Evolutionary conservation across 1,140 invertebrate genomes (phyloP).

Genomic region (Nomia melanderi): DNA sequence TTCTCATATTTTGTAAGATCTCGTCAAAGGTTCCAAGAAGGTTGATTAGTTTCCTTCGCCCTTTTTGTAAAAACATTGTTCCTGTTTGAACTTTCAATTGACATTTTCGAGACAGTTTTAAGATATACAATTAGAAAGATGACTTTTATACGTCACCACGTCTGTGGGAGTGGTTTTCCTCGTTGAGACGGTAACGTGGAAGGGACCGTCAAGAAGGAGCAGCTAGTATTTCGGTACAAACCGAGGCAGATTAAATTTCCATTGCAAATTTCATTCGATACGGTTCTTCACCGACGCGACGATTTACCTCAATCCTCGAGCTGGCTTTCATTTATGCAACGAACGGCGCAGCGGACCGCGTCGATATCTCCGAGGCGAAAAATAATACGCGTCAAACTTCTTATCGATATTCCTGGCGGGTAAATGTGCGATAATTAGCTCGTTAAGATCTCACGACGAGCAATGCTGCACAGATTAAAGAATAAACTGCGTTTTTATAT

Average conservation of each 20-base stretch:
- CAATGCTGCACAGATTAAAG: not conserved
- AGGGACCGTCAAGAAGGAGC: conserved; percentile 47
- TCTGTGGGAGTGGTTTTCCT: conserved; percentile 26
- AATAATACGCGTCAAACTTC: conserved; percentile 26
- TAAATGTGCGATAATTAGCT: not conserved
- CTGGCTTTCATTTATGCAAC: conserved; percentile 45
- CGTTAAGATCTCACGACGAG: not conserved
- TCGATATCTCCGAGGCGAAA: not conserved
- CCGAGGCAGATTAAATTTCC: conserved; percentile 64
- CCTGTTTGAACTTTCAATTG: not conserved
- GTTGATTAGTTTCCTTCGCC: not conserved
- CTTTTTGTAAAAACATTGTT: not conserved
- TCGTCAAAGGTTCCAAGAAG: not conserved
- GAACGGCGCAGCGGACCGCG: conserved; percentile 38
- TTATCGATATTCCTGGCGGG: not conserved
- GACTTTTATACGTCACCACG: not conserved
- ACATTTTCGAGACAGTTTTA: not conserved
- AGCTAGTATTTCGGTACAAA: conserved; percentile 46
- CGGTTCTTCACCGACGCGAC: conserved; percentile 45
- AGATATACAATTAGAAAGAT: not conserved
- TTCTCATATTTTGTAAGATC: too few relatives aligned
- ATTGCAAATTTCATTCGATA: conserved; percentile 67
- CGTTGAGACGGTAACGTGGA: conserved; percentile 41
- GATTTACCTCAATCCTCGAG: conserved; percentile 11
- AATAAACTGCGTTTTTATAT: not conserved